phyloP scores from a whole-genome alignment of 2,797 vertebrate species.

The Geotrypetes seraphini region DNA sequence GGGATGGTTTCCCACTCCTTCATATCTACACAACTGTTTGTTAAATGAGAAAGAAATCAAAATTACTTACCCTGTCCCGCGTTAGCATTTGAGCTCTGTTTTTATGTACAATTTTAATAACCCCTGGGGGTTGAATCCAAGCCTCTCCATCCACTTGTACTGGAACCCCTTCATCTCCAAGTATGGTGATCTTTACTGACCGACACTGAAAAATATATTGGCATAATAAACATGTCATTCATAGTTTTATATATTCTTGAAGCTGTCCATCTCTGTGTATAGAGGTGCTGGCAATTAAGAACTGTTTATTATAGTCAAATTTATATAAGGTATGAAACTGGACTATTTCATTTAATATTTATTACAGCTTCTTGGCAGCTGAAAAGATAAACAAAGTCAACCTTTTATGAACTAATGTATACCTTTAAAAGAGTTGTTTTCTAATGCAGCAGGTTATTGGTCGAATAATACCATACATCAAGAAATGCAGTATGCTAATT shows the following conservation, averaged over 20 bases:
- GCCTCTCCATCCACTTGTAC: slow-evolving; percentile 95
- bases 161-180: slow-evolving; percentile 91
- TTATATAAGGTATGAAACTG: slow-evolving; percentile 4
- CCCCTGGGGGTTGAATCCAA: slow-evolving; percentile 92
- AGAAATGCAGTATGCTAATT: too few species aligned
- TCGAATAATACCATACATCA: too few species aligned
- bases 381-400: slow-evolving; percentile 8
- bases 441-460: too few species aligned
- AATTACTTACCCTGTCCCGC: slow-evolving; percentile 84
- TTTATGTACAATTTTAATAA: slow-evolving; percentile 96
- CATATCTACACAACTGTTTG: too few species aligned
- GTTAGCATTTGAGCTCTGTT: slow-evolving; percentile 96
- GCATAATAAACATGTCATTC: slow-evolving; percentile 17
- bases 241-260: slow-evolving; percentile 3
- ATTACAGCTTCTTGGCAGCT: not conserved
- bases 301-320: slow-evolving; percentile 10
- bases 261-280: slow-evolving; percentile 1
- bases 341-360: slow-evolving; percentile 3
- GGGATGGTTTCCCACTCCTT: too few species aligned
- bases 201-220: slow-evolving; percentile 71
- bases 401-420: not conserved
- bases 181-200: slow-evolving; percentile 94
- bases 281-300: slow-evolving; percentile 2
- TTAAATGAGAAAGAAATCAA: too few species aligned
- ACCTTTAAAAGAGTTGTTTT: not conserved